Evolutionary conservation across 2,888 invertebrate species (phyloP), one percentile per base, ranked within the genome.

Genomic region (Perdita meconis): DNA sequence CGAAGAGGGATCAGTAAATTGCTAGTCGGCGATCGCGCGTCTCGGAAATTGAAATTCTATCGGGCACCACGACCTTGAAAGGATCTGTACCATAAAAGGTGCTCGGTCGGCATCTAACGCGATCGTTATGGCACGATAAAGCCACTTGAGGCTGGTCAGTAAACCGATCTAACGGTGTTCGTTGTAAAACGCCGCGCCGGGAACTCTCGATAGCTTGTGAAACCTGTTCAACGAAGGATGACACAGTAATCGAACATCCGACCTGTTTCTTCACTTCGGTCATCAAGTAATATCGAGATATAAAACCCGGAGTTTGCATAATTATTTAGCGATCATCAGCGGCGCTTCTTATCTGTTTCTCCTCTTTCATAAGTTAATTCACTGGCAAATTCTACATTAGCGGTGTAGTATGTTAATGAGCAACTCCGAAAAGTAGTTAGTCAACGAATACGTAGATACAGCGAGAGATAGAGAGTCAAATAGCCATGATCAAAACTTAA

Each of bases 151-250:
- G 55, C 64, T 76, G 75, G 65, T 71, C 61, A 71, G 75, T 74
- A 53, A 71, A 53, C 36, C 47, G 65, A 86, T 86, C 76, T 81
- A 85, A 81, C 64, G 84, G 72, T 38, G 19, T 16, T 55, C 22
- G 61, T 70, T 61, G 79, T 71, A 38, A 34, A 22, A 56, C 38
- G 13, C n/a, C 12, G n/a, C 38, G 13, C n/a, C 12, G n/a, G 42
- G 44, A 47, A 0, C 10, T 50, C 19, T n/a, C 8, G 13, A 68
- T n/a, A 34, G 34, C 19, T 73, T 70, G 47, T 42, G 53, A 61
- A 71, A 74, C 69, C 65, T 64, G 68, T 80, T 64, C 16, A 26
- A 10, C n/a, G 8, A 16, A 47, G 38, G 57, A 80, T 77, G 40
- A 44, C 36, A 55, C 30, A n/a, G 22, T 34, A 55, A 66, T 40